phyloP scores from a whole-genome alignment of 2,113 vertebrate genomes.

The Scopus umbretta region DNA sequence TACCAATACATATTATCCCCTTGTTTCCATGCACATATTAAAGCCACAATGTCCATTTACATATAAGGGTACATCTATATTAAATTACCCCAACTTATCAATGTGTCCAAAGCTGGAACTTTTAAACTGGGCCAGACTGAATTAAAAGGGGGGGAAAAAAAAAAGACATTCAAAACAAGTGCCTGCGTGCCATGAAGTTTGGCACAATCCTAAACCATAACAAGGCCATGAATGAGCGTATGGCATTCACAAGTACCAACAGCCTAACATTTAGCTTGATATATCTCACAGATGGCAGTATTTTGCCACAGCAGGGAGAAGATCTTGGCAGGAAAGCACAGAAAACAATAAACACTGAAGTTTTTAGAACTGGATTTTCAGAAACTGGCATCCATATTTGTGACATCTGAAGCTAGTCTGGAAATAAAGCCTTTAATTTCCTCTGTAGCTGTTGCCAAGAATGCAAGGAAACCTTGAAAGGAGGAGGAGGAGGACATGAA shows the following conservation, averaged over 20 bases:
- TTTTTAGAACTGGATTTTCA: constrained; percentile 11
- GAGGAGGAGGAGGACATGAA: background rate
- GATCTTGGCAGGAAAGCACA: background rate
- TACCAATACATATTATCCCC: background rate
- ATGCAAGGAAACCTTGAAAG: background rate
- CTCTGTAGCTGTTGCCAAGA: background rate
- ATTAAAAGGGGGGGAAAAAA: background rate
- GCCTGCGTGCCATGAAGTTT: background rate
- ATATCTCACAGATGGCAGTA: background rate
- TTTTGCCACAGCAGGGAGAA: background rate
- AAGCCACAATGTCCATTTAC: background rate
- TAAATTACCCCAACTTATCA: background rate
- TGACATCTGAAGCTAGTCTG: background rate
- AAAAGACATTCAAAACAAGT: background rate
- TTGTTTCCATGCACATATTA: background rate
- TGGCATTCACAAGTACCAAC: background rate
- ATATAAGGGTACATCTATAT: background rate
- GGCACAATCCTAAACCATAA: background rate
- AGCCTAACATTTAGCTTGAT: background rate
- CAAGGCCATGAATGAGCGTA: background rate
- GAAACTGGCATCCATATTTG: constrained; percentile 8
- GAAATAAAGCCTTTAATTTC: constrained; percentile 33
- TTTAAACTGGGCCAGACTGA: background rate
- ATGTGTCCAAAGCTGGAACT: background rate
- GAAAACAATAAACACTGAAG: constrained; percentile 3